Conservation (phyloP, 2,888 invertebrate species). For the Melipona bicolor region DNA sequence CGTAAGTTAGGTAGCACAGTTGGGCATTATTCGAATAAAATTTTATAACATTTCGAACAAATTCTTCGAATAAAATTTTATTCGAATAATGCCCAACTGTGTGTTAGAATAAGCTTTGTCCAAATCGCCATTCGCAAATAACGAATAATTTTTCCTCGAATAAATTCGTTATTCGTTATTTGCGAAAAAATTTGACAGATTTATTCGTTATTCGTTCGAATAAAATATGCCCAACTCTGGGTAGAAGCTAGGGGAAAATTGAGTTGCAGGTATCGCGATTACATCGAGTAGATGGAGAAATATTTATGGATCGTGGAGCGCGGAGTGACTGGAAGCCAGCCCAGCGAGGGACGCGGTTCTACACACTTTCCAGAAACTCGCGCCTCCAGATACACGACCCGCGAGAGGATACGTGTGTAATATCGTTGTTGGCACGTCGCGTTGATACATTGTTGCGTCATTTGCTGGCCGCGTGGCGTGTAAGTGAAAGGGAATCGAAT, state of each 20-base stretch:
- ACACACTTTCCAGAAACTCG: slow-evolving; percentile 42
- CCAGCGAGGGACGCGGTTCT: slow-evolving; percentile 18
- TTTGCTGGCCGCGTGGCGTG: slow-evolving; percentile 24
- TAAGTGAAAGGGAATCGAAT: slow-evolving; percentile 69
- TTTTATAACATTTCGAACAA: no score
- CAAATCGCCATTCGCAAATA: no score
- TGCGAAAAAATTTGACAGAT: no score
- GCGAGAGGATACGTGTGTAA: slow-evolving; percentile 64
- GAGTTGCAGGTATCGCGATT: slow-evolving; percentile 45
- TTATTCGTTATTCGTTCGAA: no score
- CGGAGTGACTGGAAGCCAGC: slow-evolving; percentile 7
- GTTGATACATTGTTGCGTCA: slow-evolving; percentile 64
- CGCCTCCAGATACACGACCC: slow-evolving; percentile 50
- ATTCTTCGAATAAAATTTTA: no score
- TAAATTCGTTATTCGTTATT: no score
- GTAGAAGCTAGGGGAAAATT: slow-evolving; percentile 17
- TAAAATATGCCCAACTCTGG: not conserved
- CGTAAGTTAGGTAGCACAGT: not conserved
- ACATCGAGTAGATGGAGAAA: slow-evolving; percentile 22
- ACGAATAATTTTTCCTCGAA: no score
- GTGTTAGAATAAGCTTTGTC: no score
- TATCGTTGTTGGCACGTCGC: slow-evolving; percentile 49
- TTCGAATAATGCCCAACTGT: no score
- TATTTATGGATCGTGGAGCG: slow-evolving; percentile 23
- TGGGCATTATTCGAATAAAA: no score